phyloP scores from a whole-genome alignment of 2,888 invertebrate species.

The Hypomecis punctinalis region DNA sequence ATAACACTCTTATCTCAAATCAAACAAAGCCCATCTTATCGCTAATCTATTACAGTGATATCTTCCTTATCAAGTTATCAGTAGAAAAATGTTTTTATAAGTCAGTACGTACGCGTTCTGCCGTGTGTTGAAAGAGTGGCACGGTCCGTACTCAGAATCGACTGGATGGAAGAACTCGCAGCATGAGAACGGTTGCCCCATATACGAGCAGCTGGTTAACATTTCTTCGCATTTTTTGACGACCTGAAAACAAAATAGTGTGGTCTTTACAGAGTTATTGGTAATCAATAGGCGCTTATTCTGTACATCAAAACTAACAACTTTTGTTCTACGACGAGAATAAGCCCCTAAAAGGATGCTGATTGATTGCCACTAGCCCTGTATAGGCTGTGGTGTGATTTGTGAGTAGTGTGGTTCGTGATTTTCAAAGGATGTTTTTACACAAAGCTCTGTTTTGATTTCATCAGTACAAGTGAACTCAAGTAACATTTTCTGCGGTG shows the following conservation, averaged over 20 bases:
- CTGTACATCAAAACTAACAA: too few species aligned
- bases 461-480: too few species aligned
- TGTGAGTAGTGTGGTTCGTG: too few species aligned
- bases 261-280: too few species aligned
- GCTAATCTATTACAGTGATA: constrained; percentile 38
- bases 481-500: too few species aligned
- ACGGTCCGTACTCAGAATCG: constrained; percentile 81
- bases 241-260: constrained; percentile 55
- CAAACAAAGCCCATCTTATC: constrained; percentile 42
- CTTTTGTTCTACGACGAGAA: too few species aligned
- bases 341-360: too few species aligned
- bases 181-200: constrained; percentile 74
- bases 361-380: too few species aligned
- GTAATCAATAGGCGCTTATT: too few species aligned
- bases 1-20: constrained; percentile 13
- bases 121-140: constrained; percentile 82
- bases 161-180: constrained; percentile 76
- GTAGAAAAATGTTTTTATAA: constrained; percentile 12
- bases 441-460: too few species aligned
- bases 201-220: constrained; percentile 78
- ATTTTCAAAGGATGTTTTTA: too few species aligned
- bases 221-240: constrained; percentile 75
- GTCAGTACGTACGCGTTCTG: constrained; percentile 70
- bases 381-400: too few species aligned
- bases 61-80: constrained; percentile 29